phyloP scores from a whole-genome alignment of 2,888 invertebrate genomes.

The Invenusta paracnida region DNA sequence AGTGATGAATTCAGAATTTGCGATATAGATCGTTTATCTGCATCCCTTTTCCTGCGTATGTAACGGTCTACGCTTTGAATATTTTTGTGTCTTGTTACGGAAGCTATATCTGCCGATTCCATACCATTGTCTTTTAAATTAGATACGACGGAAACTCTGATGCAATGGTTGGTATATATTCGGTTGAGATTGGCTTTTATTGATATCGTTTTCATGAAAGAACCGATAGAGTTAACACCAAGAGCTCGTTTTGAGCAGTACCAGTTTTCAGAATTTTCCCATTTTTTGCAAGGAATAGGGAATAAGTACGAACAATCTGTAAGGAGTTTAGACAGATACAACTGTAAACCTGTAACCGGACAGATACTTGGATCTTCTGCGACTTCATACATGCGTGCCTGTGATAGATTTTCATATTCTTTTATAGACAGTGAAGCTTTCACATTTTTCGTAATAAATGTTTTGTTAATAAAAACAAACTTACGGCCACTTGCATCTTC shows the following conservation, averaged over 20 bases:
- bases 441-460: no score
- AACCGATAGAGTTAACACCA: not conserved
- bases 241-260: not conserved
- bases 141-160: not conserved
- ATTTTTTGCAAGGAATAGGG: not conserved
- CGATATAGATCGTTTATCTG: no score
- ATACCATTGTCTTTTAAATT: no score
- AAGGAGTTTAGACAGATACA: not conserved
- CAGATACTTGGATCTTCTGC: not conserved
- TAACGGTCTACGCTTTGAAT: no score
- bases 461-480: no score
- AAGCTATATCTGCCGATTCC: no score
- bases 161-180: not conserved
- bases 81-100: no score
- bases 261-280: not conserved
- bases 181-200: no score
- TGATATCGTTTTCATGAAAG: constrained; percentile 1
- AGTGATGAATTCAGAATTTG: no score
- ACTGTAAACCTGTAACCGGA: not conserved
- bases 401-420: not conserved
- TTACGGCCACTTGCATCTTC: no score
- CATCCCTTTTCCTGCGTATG: no score
- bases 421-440: no score
- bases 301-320: not conserved
- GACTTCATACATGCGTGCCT: not conserved